Evolutionary conservation across 2,888 invertebrate species (phyloP).

Genomic region (Brachypterus glaber): DNA sequence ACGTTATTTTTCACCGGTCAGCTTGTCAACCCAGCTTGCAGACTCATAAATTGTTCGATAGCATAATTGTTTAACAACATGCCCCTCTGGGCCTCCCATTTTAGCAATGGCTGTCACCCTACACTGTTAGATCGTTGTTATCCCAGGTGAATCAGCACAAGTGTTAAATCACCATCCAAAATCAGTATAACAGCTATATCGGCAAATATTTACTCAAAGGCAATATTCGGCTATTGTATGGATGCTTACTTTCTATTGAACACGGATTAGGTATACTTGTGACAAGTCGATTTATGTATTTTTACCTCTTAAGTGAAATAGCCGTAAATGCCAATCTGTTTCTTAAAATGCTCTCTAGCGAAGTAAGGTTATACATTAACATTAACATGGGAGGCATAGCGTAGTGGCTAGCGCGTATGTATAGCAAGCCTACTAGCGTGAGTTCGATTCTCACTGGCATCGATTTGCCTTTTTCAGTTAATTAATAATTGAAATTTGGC

Average conservation of each 20-base stretch:
- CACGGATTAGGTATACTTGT: constrained; percentile 35
- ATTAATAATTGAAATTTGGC: too few relatives aligned
- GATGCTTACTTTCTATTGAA: constrained; percentile 30
- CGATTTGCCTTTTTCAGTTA: too few relatives aligned
- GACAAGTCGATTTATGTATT: constrained; percentile 41
- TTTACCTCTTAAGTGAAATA: too few relatives aligned
- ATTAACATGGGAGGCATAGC: too few relatives aligned
- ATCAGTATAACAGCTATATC: constrained; percentile 33
- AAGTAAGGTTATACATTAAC: too few relatives aligned
- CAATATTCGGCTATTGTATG: constrained; percentile 31
- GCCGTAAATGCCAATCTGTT: too few relatives aligned
- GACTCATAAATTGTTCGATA: constrained; percentile 22
- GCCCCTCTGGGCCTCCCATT: constrained; percentile 35
- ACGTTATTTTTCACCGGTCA: too few relatives aligned
- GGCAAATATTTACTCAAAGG: constrained; percentile 41
- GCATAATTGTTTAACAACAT: constrained; percentile 35
- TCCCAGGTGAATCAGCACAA: constrained; percentile 34
- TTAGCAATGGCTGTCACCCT: constrained; percentile 22
- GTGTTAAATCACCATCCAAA: constrained; percentile 35
- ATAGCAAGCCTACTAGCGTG: too few relatives aligned
- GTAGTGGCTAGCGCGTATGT: too few relatives aligned
- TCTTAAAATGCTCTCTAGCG: too few relatives aligned
- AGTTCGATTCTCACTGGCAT: too few relatives aligned
- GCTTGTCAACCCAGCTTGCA: background rate
- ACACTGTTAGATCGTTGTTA: constrained; percentile 21